Evolutionary conservation across 2,113 vertebrate genomes (phyloP).

Genomic region (Laterallus jamaicensis): DNA sequence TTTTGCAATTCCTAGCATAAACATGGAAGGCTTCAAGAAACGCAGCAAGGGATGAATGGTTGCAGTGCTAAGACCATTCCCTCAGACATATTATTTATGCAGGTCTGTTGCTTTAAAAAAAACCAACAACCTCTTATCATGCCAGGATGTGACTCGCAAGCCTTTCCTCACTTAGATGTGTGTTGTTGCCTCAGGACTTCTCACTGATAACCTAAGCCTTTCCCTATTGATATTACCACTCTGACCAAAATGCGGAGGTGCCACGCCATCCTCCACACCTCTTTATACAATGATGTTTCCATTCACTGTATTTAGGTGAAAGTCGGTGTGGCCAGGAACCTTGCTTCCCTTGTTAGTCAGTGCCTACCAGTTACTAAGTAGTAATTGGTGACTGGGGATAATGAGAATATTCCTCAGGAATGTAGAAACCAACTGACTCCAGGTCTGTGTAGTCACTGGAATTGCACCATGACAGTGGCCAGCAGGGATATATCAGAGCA

Average conservation of each 20-base stretch:
- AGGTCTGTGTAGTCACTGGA: not conserved
- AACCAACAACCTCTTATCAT: not conserved
- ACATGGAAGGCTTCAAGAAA: not conserved
- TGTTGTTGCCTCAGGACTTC: not conserved
- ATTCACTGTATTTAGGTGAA: not conserved
- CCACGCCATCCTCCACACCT: not conserved
- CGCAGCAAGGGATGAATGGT: not conserved
- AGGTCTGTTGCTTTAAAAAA: not conserved
- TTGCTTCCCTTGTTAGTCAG: not conserved
- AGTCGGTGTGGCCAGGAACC: not conserved
- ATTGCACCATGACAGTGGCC: not conserved
- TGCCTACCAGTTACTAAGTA: not conserved
- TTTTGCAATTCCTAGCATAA: not conserved
- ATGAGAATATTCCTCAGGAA: not conserved
- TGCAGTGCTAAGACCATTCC: not conserved
- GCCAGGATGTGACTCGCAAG: not conserved
- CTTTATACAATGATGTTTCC: not conserved
- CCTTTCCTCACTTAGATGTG: not conserved
- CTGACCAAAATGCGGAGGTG: not conserved
- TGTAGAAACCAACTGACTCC: not conserved
- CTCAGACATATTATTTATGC: not conserved
- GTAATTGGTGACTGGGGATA: not conserved
- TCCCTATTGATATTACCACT: not conserved
- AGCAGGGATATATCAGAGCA: not conserved
- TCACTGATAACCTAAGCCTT: not conserved